A percentile compares a stretch with the other conserved stretches of the same genome.
Conservation (phyloP, 2,113 vertebrate species). For the Astur gentilis region DNA sequence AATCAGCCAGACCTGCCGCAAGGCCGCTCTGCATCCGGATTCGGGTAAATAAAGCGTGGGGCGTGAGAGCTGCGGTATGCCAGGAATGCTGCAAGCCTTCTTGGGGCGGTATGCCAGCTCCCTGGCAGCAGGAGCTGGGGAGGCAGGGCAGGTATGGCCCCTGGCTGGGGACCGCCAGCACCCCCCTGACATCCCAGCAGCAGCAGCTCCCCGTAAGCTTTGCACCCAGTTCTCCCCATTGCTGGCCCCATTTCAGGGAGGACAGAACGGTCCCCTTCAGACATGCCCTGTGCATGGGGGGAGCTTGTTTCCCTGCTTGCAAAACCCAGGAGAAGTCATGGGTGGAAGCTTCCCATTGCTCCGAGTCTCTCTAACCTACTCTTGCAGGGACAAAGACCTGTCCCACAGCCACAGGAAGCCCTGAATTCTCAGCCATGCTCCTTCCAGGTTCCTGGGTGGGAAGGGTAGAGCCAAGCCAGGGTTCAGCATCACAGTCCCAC, state of each 20-base stretch:
- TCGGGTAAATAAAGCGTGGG: not conserved
- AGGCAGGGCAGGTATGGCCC: not conserved
- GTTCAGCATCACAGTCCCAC: not conserved
- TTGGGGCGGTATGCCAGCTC: not conserved
- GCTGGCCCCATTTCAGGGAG: rapidly evolving
- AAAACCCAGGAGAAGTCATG: not conserved
- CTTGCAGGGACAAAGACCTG: not conserved
- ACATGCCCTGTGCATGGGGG: rapidly evolving
- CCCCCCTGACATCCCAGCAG: too few relatives aligned
- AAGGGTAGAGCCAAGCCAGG: not conserved
- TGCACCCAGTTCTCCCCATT: not conserved
- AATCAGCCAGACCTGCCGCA: not conserved
- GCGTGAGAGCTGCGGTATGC: conserved; percentile 22
- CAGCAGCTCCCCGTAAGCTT: not conserved
- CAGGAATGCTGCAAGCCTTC: conserved; percentile 54
- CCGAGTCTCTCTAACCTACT: not conserved
- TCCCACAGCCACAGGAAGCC: not conserved
- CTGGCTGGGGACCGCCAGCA: not conserved
- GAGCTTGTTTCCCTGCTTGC: not conserved
- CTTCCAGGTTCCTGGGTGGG: not conserved
- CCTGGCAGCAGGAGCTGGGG: not conserved
- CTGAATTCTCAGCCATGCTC: rapidly evolving
- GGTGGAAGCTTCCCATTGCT: not conserved
- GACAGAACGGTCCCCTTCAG: not conserved
- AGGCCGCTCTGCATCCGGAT: not conserved